Percentiles rank a stretch among this genome's conserved stretches.
phyloP scores from a whole-genome alignment of 2,113 vertebrate species.

The Pseudorasbora parva region DNA sequence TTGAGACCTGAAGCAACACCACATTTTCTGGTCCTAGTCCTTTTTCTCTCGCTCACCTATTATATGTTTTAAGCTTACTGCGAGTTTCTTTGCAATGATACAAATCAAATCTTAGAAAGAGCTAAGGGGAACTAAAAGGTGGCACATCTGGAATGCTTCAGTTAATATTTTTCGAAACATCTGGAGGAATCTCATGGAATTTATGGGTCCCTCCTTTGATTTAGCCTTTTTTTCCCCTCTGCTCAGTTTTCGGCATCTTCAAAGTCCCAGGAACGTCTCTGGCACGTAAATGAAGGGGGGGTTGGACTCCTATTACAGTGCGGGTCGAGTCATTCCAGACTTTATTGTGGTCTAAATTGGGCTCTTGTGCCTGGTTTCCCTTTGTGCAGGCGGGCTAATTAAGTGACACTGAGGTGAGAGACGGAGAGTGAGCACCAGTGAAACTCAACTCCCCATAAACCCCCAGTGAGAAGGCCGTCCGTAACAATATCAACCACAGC shows the following conservation, averaged over 20 bases:
- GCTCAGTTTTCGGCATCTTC: slow-evolving; percentile 67
- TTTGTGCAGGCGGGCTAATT: slow-evolving; percentile 69
- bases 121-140: neutral
- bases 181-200: slow-evolving; percentile 80
- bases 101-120: neutral
- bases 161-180: slow-evolving; percentile 77
- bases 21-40: neutral
- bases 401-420: slow-evolving; percentile 64
- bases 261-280: slow-evolving; percentile 64
- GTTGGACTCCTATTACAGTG: slow-evolving; percentile 60
- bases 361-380: slow-evolving; percentile 72
- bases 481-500: neutral
- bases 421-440: slow-evolving; percentile 27
- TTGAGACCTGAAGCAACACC: neutral
- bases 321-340: slow-evolving; percentile 63
- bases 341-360: slow-evolving; percentile 74
- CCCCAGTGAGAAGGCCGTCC: neutral
- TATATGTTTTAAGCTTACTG: neutral
- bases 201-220: slow-evolving; percentile 70
- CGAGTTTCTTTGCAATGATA: neutral
- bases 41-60: neutral
- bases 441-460: slow-evolving; percentile 23
- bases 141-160: slow-evolving; percentile 80
- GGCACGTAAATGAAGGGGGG: slow-evolving; percentile 66
- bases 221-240: slow-evolving; percentile 25